phyloP scores from a whole-genome alignment of 2,113 vertebrate species.

The Oncorhynchus gorbuscha region DNA sequence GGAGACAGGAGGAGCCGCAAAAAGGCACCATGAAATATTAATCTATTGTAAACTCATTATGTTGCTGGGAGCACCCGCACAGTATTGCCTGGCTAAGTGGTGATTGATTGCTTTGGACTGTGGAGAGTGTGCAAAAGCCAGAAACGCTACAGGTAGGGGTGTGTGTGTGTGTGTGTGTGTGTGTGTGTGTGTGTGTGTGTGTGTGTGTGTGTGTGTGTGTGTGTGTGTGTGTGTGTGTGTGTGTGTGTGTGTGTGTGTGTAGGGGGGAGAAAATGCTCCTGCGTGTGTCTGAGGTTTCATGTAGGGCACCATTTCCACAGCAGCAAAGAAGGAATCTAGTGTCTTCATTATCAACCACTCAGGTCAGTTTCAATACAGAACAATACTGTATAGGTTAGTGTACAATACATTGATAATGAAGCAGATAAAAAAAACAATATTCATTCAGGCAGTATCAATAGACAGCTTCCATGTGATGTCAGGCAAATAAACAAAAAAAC shows the following conservation, averaged over 20 bases:
- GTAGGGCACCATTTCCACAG: conserved; percentile 25
- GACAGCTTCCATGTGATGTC: background rate
- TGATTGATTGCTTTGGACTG: conserved; percentile 64
- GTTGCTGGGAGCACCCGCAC: conserved; percentile 45
- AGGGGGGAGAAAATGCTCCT: conserved; percentile 4
- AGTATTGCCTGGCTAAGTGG: conserved; percentile 54
- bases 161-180: background rate
- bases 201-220: background rate
- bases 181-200: background rate
- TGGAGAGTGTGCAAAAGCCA: conserved; percentile 38
- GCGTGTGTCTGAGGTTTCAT: conserved; percentile 22
- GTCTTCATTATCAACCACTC: conserved; percentile 12
- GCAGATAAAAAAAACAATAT: background rate
- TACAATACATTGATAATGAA: background rate
- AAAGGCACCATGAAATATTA: conserved; percentile 57
- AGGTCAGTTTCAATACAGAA: background rate
- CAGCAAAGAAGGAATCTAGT: conserved; percentile 12
- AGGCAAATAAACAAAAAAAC: background rate
- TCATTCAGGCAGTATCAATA: background rate
- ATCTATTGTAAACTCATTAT: conserved; percentile 69
- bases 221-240: background rate
- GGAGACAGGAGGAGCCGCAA: conserved; percentile 35
- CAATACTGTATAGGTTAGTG: background rate
- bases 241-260: background rate
- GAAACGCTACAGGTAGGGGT: conserved; percentile 16